phyloP scores from a whole-genome alignment of 2,888 invertebrate species.

The Cerastoderma edule region DNA sequence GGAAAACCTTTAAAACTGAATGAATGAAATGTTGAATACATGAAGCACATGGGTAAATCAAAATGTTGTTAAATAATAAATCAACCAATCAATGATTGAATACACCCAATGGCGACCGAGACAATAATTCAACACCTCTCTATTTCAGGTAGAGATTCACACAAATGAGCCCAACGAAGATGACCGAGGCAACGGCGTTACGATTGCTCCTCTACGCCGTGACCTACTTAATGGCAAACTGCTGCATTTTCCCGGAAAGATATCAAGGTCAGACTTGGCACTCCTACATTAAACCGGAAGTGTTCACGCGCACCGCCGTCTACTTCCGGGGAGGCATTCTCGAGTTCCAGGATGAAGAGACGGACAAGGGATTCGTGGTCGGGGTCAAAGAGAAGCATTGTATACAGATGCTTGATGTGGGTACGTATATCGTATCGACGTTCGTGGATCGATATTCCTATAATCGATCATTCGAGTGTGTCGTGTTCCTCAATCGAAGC shows the following conservation, averaged over 20 bases:
- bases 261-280: conserved; percentile 54
- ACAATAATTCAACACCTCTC: too few relatives aligned
- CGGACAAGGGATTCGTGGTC: conserved; percentile 30
- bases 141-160: too few relatives aligned
- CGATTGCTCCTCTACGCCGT: conserved; percentile 2
- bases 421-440: conserved; percentile 38
- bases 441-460: conserved; percentile 13
- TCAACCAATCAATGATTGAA: too few relatives aligned
- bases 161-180: too few relatives aligned
- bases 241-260: conserved; percentile 51
- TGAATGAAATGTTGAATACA: too few relatives aligned
- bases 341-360: conserved; percentile 48
- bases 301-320: conserved; percentile 36
- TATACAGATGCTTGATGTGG: conserved; percentile 35
- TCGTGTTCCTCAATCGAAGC: conserved; percentile 55
- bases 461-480: conserved; percentile 41
- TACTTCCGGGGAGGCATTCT: conserved; percentile 49
- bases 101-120: too few relatives aligned
- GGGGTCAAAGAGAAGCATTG: conserved; percentile 36
- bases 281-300: conserved; percentile 35
- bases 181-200: too few relatives aligned
- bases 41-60: too few relatives aligned
- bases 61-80: too few relatives aligned
- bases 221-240: conserved; percentile 11
- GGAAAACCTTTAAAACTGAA: too few relatives aligned